These are phyloP conservation scores for Drosophila kohkoa DNA, from an alignment of 1,140 invertebrate species.

Conservation along the genomic window DNA sequence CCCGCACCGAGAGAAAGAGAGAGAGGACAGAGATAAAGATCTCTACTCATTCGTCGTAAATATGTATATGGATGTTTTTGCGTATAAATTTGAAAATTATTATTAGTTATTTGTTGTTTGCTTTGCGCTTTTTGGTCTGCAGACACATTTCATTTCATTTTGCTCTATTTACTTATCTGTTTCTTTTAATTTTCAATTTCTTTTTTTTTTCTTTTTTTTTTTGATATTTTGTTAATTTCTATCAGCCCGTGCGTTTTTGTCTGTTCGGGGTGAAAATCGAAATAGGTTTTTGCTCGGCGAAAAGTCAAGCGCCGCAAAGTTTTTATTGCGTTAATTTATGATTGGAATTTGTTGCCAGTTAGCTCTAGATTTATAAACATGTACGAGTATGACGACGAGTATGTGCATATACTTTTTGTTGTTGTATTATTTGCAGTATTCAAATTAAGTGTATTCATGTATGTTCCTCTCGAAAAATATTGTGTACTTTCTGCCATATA, in stretches of 20 bases:
- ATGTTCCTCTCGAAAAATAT: slow-evolving; percentile 40
- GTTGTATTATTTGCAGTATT: not conserved
- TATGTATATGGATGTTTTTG: slow-evolving; percentile 49
- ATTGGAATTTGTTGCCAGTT: slow-evolving; percentile 73
- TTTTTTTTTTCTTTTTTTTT: slow-evolving; percentile 22
- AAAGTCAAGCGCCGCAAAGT: slow-evolving; percentile 53
- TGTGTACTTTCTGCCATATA: slow-evolving; percentile 3
- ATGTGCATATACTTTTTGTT: slow-evolving; percentile 22
- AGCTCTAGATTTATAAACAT: slow-evolving; percentile 56
- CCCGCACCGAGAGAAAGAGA: not conserved
- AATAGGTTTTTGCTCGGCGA: slow-evolving; percentile 10
- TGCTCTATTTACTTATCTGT: slow-evolving; percentile 8
- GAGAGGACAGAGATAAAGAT: slow-evolving; percentile 30
- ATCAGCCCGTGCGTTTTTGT: slow-evolving; percentile 2
- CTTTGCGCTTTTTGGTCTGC: slow-evolving; percentile 57
- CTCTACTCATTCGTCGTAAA: slow-evolving; percentile 31
- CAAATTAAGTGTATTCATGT: slow-evolving; percentile 2
- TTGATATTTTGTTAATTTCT: not conserved
- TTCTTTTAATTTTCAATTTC: slow-evolving; percentile 10
- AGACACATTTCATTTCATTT: slow-evolving; percentile 53
- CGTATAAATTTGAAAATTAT: slow-evolving; percentile 80
- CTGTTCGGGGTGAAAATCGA: slow-evolving; percentile 56
- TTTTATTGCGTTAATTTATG: slow-evolving; percentile 80
- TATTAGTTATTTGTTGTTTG: slow-evolving; percentile 78
- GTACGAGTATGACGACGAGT: slow-evolving; percentile 13